Evolutionary conservation across 2,113 vertebrate genomes (phyloP).

Genomic region (Salvelinus alpinus): DNA sequence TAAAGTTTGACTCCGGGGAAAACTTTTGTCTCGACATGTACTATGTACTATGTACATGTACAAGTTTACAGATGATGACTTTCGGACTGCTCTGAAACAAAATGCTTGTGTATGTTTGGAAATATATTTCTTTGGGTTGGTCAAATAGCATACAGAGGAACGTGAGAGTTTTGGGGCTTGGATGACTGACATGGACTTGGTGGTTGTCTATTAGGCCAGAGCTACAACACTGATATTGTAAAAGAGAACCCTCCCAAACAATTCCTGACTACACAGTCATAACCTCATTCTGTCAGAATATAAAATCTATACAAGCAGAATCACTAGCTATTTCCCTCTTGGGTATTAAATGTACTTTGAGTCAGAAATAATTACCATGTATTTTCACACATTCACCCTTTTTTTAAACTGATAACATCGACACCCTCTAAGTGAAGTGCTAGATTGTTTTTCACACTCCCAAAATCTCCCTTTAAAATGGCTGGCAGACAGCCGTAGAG

Average conservation of each 20-base stretch:
- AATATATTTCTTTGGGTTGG: neutral
- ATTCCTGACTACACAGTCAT: slow-evolving; percentile 55
- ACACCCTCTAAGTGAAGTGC: slow-evolving; percentile 13
- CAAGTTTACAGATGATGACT: neutral
- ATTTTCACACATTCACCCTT: slow-evolving; percentile 11
- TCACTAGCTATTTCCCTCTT: slow-evolving; percentile 28
- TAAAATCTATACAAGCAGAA: slow-evolving; percentile 26
- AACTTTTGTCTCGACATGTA: slow-evolving; percentile 2
- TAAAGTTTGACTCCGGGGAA: slow-evolving; percentile 23
- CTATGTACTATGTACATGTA: too few relatives aligned
- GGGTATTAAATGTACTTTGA: slow-evolving; percentile 32
- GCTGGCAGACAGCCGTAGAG: neutral
- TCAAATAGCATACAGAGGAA: too few relatives aligned
- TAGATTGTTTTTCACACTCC: slow-evolving; percentile 24
- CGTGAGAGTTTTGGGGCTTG: too few relatives aligned
- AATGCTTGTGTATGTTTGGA: neutral
- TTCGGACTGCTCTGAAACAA: neutral
- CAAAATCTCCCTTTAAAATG: slow-evolving; percentile 23
- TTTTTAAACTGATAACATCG: slow-evolving; percentile 32
- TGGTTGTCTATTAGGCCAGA: slow-evolving; percentile 35
- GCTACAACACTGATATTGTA: slow-evolving; percentile 27
- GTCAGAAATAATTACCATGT: neutral
- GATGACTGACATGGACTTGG: slow-evolving; percentile 30
- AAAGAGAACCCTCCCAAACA: slow-evolving; percentile 45
- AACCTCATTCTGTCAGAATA: slow-evolving; percentile 67